These are phyloP conservation scores for Tokudaia muenninki DNA, from an alignment of 2,797 vertebrate species.

Conservation along the genomic window DNA sequence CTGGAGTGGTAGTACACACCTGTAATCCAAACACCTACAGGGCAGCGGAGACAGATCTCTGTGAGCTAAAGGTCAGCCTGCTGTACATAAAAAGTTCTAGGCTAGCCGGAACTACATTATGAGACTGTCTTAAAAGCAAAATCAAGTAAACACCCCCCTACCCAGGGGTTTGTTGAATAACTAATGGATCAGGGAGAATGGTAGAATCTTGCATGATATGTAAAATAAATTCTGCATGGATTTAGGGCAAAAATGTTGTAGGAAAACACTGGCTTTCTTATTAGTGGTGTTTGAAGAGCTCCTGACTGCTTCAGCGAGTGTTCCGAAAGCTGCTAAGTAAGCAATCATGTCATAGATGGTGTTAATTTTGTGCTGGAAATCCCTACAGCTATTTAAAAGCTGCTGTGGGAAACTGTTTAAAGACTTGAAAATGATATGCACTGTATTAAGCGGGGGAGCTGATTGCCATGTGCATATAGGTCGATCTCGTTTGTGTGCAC, in stretches of 20 bases:
- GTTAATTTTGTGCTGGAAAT: slow-evolving; percentile 47
- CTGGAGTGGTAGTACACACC: neutral
- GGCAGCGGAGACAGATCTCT: neutral
- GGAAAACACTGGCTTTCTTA: slow-evolving; percentile 24
- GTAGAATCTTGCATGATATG: neutral
- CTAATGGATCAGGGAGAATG: neutral
- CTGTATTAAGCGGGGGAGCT: slow-evolving; percentile 8
- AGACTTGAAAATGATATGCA: neutral
- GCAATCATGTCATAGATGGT: neutral
- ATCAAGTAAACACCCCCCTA: neutral
- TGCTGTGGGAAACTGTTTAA: slow-evolving; percentile 25
- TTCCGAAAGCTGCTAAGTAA: neutral
- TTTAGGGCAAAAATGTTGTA: neutral
- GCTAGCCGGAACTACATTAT: neutral
- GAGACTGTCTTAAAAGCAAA: neutral
- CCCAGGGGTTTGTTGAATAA: neutral
- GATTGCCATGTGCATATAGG: neutral
- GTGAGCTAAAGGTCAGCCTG: neutral
- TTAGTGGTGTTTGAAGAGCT: neutral
- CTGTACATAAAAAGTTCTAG: neutral
- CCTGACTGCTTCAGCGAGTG: neutral
- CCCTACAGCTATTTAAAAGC: slow-evolving; percentile 22
- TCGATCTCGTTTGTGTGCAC: neutral
- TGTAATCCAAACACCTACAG: neutral
- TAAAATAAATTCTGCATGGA: slow-evolving; percentile 27